These are phyloP conservation scores for Arctia plantaginis DNA, from an alignment of 2,888 invertebrate genomes.

Conservation along the genomic window DNA sequence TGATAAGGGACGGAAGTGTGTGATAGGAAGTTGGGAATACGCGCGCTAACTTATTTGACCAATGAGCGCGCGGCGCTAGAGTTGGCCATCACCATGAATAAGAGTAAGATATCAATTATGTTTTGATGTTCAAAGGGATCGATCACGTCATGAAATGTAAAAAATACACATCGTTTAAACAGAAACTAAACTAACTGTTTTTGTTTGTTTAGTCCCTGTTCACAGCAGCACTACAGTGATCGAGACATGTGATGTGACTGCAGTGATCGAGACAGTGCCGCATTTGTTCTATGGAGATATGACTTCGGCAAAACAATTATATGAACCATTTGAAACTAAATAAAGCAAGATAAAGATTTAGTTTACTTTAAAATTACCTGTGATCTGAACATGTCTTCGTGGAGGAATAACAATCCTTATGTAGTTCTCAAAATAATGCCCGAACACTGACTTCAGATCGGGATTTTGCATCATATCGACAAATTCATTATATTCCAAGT, in stretches of 20 bases:
- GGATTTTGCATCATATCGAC: constrained; percentile 84
- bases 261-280: not conserved
- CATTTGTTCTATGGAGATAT: not conserved
- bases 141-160: not conserved
- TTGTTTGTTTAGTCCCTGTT: not conserved
- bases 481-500: constrained; percentile 88
- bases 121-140: not conserved
- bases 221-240: too few species aligned
- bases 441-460: constrained; percentile 79
- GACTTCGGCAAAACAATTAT: not conserved
- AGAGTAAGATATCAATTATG: not conserved
- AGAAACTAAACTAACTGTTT: too few species aligned
- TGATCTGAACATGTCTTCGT: constrained; percentile 69
- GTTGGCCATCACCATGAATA: too few species aligned
- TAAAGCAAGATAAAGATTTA: not conserved
- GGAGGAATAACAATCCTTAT: constrained; percentile 71
- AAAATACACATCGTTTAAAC: not conserved
- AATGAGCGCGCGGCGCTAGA: too few species aligned
- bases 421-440: constrained; percentile 79
- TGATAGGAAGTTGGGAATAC: not conserved
- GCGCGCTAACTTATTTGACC: not conserved
- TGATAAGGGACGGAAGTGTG: not conserved
- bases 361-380: constrained; percentile 40
- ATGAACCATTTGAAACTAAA: not conserved
- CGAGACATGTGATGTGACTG: too few species aligned